These are phyloP conservation scores for Liolophura sinensis DNA, from an alignment of 1,140 invertebrate genomes.

Conservation along the genomic window DNA sequence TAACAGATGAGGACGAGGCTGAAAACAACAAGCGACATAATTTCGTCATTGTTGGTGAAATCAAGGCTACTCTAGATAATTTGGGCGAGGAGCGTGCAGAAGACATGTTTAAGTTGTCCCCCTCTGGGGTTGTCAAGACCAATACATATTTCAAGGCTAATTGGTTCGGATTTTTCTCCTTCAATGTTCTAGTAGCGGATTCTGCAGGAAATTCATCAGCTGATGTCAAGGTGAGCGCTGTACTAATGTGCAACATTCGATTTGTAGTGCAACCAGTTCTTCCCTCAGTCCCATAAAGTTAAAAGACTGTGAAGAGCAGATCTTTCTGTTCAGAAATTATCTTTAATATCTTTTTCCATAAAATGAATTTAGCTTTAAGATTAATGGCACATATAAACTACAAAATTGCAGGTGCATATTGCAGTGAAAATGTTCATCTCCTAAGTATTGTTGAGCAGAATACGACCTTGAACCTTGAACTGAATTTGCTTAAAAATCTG, in stretches of 20 bases:
- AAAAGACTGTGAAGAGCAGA: slow-evolving; percentile 1
- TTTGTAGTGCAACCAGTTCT: neutral
- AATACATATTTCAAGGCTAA: slow-evolving; percentile 95
- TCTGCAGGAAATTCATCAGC: slow-evolving; percentile 70
- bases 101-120: slow-evolving; percentile 82
- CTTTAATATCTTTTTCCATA: too few species aligned
- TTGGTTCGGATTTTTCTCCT: slow-evolving; percentile 97
- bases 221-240: slow-evolving; percentile 49
- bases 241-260: neutral
- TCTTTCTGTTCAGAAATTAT: too few species aligned
- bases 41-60: slow-evolving; percentile 78
- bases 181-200: slow-evolving; percentile 85
- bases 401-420: too few species aligned
- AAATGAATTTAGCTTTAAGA: too few species aligned
- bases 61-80: slow-evolving; percentile 68
- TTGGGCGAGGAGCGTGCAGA: slow-evolving; percentile 62
- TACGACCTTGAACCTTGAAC: too few species aligned
- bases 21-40: slow-evolving; percentile 76
- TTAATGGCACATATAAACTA: too few species aligned
- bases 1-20: slow-evolving; percentile 75
- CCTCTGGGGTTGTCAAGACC: slow-evolving; percentile 76
- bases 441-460: too few species aligned
- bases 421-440: too few species aligned
- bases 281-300: neutral
- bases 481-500: too few species aligned